Base-by-base conservation (phyloP, 2,888 invertebrate genomes). In the Conomelus anceps region DNA sequence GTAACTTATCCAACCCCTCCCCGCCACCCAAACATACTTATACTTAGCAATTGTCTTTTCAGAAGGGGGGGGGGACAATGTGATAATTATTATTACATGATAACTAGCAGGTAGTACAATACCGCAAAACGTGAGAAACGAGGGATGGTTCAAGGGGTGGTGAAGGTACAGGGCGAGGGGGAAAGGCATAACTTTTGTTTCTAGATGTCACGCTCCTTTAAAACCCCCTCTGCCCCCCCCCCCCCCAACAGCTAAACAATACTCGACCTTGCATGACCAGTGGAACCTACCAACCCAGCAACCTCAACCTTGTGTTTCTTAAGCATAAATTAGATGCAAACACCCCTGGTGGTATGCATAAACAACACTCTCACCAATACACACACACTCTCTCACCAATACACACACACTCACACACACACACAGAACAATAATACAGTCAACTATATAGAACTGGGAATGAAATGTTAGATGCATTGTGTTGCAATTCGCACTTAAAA, bases 281-380 rank as follows among this genome's bases (percentile, higher is more conserved):
- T 22, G n/a, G n/a, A n/a, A n/a, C n/a, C n/a, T n/a, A n/a, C n/a
- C n/a, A n/a, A n/a, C n/a, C 22, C 3, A 86, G 7, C 22, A 26
- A 26, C 86, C 23, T 86, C 86, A 86, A 86, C 86, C 86, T 86
- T 86, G 86, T 86, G 6, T 86, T 26, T 23, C 1, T 86, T 86
- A 23, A 86, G 26, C 86, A 86, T 86, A 86, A 86, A 86, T 86
- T 86, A 86, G 86, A 63, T 63, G 63, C 63, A n/a, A 63, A 63
- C 63, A 63, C 63, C 63, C 63, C 24, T 86, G 23, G 86, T 23
- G 23, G 24, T 24, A 24, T 86, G 86, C 86, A 86, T 86, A 86
- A 86, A 86, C 63, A 86, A n/a, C n/a, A n/a, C n/a, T n/a, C n/a
- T n/a, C n/a, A n/a, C n/a, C n/a, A n/a, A n/a, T n/a, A n/a, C n/a